Conservation (phyloP, 2,888 invertebrate species). For the Synergus gifuensis region DNA sequence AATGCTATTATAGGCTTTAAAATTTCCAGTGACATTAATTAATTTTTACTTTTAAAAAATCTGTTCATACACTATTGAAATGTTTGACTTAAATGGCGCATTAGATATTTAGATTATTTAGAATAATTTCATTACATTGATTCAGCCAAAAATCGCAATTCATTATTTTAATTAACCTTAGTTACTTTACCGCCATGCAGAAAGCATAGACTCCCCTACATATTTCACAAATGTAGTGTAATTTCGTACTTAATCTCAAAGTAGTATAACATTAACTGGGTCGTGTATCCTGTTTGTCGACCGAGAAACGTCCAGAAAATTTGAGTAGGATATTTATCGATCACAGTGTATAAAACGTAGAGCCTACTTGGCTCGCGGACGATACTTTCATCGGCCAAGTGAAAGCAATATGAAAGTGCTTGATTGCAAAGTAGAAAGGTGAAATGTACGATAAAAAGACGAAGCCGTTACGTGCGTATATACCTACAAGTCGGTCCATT, state of each 20-base stretch:
- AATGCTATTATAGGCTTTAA: too few relatives aligned
- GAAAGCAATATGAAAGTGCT: slow-evolving; percentile 78
- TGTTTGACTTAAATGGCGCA: too few relatives aligned
- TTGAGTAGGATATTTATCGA: slow-evolving; percentile 46
- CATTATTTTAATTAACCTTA: too few relatives aligned
- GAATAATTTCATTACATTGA: too few relatives aligned
- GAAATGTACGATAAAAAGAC: slow-evolving; percentile 78
- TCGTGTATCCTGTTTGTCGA: slow-evolving; percentile 32
- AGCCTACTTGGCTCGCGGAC: slow-evolving; percentile 71
- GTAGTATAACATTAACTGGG: slow-evolving; percentile 3
- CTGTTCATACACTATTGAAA: too few relatives aligned
- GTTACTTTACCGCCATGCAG: too few relatives aligned
- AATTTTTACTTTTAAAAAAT: too few relatives aligned
- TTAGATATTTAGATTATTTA: too few relatives aligned
- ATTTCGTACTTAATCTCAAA: slow-evolving; percentile 4
- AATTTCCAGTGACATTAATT: too few relatives aligned
- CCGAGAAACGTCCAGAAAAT: slow-evolving; percentile 33
- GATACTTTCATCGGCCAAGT: slow-evolving; percentile 77
- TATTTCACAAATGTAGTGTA: not conserved
- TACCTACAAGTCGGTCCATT: slow-evolving; percentile 68
- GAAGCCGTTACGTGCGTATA: slow-evolving; percentile 73
- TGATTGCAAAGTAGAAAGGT: slow-evolving; percentile 78
- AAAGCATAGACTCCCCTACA: too few relatives aligned
- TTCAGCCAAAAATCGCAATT: too few relatives aligned
- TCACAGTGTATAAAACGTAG: slow-evolving; percentile 56